Conservation (phyloP, 2,888 invertebrate genomes). For the Eupithecia abbreviata region DNA sequence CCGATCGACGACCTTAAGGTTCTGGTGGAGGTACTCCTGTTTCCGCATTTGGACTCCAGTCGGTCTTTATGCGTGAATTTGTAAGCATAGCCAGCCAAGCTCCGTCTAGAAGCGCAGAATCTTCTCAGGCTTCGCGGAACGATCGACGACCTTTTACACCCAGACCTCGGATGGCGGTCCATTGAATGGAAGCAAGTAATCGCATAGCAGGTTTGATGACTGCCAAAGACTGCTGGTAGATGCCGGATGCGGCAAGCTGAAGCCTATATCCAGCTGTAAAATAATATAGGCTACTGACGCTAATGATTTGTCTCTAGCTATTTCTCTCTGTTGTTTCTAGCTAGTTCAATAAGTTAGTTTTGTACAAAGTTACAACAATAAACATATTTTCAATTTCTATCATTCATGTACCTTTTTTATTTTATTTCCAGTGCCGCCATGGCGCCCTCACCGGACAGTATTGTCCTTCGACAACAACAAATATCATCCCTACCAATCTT, state of each 20-base stretch:
- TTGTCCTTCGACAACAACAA: conserved; percentile 86
- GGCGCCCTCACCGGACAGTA: conserved; percentile 88
- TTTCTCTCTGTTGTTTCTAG: not conserved
- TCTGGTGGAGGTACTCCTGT: too few species aligned
- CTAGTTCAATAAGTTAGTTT: not conserved
- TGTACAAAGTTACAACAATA: not conserved
- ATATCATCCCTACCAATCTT: conserved; percentile 73
- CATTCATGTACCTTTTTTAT: not conserved
- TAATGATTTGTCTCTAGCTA: not conserved
- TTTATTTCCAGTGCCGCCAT: conserved; percentile 89
- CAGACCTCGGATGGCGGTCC: too few species aligned
- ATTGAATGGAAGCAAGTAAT: too few species aligned
- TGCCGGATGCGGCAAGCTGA: not conserved
- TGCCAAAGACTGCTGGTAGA: not conserved
- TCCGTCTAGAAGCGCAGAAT: too few species aligned
- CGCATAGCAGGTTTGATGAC: too few species aligned
- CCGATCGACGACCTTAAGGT: too few species aligned
- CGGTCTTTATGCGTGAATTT: too few species aligned
- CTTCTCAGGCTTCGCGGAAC: too few species aligned
- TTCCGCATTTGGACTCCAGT: too few species aligned
- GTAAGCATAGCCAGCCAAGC: too few species aligned
- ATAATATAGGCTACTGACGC: not conserved
- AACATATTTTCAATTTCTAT: not conserved
- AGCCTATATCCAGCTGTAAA: not conserved
- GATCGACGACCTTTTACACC: too few species aligned